A percentile compares a stretch with the other conserved stretches of the same genome.
phyloP scores from a whole-genome alignment of 2,113 vertebrate species.

The Pantherophis guttatus region DNA sequence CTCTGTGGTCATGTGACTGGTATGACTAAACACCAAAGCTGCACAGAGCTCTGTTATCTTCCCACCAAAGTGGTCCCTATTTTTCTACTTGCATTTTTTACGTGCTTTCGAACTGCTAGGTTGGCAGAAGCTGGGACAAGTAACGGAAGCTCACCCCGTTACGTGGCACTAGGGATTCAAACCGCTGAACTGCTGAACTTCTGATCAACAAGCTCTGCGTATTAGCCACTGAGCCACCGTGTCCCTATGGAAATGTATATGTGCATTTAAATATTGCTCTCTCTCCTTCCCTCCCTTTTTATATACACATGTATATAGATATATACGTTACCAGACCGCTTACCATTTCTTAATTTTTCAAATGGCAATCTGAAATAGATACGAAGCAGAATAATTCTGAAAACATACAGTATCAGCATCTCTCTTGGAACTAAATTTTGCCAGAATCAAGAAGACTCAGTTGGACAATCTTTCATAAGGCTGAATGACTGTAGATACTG shows the following conservation, averaged over 20 bases:
- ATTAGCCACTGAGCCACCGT: too few species aligned
- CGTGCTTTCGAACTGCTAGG: too few species aligned
- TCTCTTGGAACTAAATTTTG: background rate
- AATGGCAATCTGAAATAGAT: background rate
- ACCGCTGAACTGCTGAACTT: too few species aligned
- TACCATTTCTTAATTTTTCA: background rate
- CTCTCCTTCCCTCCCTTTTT: background rate
- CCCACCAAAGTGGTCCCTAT: too few species aligned
- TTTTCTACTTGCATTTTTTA: too few species aligned
- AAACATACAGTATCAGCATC: background rate
- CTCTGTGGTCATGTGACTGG: too few species aligned
- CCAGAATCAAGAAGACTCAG: background rate
- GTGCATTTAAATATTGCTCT: background rate
- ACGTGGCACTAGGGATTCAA: too few species aligned
- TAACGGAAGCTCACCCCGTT: too few species aligned
- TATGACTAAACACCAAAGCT: too few species aligned
- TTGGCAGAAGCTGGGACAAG: too few species aligned
- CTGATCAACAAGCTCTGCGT: too few species aligned
- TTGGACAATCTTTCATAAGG: background rate
- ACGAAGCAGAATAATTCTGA: background rate
- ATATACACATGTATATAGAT: background rate
- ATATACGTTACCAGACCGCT: background rate
- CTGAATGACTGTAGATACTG: slow-evolving; percentile 6
- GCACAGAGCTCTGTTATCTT: too few species aligned
- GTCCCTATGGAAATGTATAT: background rate